phyloP scores from a whole-genome alignment of 2,113 vertebrate species.

The Channa maculata region DNA sequence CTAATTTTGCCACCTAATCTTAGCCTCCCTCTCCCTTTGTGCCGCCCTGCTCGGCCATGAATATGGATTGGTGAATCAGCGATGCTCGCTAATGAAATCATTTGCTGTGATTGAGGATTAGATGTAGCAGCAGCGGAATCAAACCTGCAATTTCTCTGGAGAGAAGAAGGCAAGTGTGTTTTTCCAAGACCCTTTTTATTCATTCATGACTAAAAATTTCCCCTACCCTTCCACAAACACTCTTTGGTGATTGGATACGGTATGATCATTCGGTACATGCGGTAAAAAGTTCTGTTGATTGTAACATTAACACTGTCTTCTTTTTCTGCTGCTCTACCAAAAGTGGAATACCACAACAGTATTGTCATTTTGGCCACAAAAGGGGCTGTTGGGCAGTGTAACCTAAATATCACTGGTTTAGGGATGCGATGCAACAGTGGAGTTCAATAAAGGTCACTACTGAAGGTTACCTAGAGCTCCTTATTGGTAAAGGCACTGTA shows the following conservation, averaged over 20 bases:
- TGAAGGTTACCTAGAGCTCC: slow-evolving; percentile 29
- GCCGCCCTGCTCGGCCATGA: slow-evolving; percentile 44
- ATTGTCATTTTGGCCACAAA: slow-evolving; percentile 51
- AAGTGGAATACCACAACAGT: slow-evolving; percentile 51
- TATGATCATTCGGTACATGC: slow-evolving; percentile 36
- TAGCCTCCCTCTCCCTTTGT: slow-evolving; percentile 47
- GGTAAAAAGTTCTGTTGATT: slow-evolving; percentile 47
- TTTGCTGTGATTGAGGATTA: slow-evolving; percentile 78
- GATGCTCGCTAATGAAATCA: slow-evolving; percentile 73
- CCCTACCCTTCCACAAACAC: slow-evolving; percentile 25
- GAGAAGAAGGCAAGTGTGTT: slow-evolving; percentile 23
- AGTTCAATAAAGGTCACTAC: slow-evolving; percentile 17
- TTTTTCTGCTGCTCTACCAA: slow-evolving; percentile 37
- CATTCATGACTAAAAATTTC: slow-evolving; percentile 59
- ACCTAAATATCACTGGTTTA: slow-evolving; percentile 64
- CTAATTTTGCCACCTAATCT: slow-evolving; percentile 66
- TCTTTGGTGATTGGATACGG: slow-evolving; percentile 40
- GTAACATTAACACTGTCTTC: slow-evolving; percentile 56
- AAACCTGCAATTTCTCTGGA: slow-evolving; percentile 59
- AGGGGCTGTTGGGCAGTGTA: slow-evolving; percentile 53
- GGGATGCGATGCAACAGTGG: not conserved
- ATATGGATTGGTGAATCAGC: slow-evolving; percentile 62
- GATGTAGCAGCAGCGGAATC: slow-evolving; percentile 66
- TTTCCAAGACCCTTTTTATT: slow-evolving; percentile 39
- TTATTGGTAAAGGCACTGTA: slow-evolving; percentile 20